Conservation (phyloP, 2,888 invertebrate genomes). For the Caenorhabditis sp. region DNA sequence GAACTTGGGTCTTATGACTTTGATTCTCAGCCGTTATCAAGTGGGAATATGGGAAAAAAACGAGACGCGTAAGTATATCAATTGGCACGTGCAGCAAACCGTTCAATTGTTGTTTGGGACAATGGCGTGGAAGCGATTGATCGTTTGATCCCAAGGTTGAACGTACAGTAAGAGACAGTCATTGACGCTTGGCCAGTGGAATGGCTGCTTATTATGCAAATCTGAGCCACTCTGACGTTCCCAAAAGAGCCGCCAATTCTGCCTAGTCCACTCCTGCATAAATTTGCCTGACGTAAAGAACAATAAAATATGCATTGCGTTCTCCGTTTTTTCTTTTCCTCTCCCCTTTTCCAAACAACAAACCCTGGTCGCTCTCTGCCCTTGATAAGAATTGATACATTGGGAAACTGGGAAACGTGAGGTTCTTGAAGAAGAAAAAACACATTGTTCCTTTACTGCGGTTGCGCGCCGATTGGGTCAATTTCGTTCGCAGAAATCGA, state of each 20-base stretch:
- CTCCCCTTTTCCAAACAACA: neutral
- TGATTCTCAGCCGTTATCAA: conserved; percentile 6
- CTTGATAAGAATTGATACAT: conserved; percentile 48
- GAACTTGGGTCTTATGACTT: conserved; percentile 5
- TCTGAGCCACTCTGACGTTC: conserved; percentile 31
- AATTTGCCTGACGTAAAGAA: conserved; percentile 39
- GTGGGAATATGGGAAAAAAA: neutral
- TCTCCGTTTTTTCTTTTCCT: conserved; percentile 6
- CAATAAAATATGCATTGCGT: conserved; percentile 56
- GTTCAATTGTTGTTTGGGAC: too few species aligned
- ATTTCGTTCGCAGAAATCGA: neutral
- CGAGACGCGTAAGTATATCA: conserved; percentile 2
- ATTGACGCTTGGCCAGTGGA: neutral
- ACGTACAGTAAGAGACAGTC: neutral
- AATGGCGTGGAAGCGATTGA: conserved; percentile 3
- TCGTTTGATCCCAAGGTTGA: conserved; percentile 28
- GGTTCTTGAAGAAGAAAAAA: conserved; percentile 39
- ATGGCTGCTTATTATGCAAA: conserved; percentile 31
- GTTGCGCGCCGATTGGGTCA: neutral
- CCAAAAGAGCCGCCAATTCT: conserved; percentile 13
- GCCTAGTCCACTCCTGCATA: conserved; percentile 24
- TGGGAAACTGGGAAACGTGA: conserved; percentile 52
- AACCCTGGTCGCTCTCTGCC: conserved; percentile 34
- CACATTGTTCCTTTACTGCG: conserved; percentile 14
- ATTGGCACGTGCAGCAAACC: conserved; percentile 9